Base-by-base conservation (phyloP, 2,113 vertebrate species). In the Alexandromys fortis region DNA sequence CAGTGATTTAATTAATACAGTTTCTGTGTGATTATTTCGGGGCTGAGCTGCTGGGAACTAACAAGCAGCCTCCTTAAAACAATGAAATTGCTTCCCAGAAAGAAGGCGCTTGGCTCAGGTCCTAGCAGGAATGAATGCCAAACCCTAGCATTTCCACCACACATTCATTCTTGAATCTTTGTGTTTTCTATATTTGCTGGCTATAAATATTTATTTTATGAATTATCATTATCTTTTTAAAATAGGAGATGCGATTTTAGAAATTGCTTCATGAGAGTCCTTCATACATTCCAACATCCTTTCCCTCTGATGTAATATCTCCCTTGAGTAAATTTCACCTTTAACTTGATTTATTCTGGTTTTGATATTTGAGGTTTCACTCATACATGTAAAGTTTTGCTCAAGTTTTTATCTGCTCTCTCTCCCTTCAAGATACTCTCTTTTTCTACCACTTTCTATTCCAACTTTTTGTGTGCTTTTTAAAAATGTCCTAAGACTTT, bases 21-120 rank as follows among this genome's bases (percentile, higher is more conserved):
- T 58, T 58, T 58, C 55, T 58, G 55, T 21, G 55, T 58, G 55
- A 58, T 58, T 58, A 58, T 58, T 58, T 58, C 1, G 19, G 55
- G 55, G 55, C 55, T 58, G 55, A 58, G 55, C 55, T 58, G 5
- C 55, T 58, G 19, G 55, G 19, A 58, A 58, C 55, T 58, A 58
- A 21, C 55, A 58, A 58, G 55, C 5, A 5, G 55, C 55, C 55
- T 58, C 55, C 55, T 58, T 58, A 58, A 6, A 58, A 58, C 55
- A 58, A 58, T 58, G 19, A 92, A 91, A 95, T 83, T 96, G 13
- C 38, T 95, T 96, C 38, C 45, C 45, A 96, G 49, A 88, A 94
- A 91, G 22, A 33, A 35, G 58, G 26, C 30, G 4, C 33, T 87
- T 12, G 11, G 6, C 6, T 55, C 73, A 79, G 68, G 2, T 91